A percentile compares a stretch with the other conserved stretches of the same genome.
These are phyloP conservation scores for Loripinus fragilis DNA, from an alignment of 2,888 invertebrate genomes.

Conservation along the genomic window DNA sequence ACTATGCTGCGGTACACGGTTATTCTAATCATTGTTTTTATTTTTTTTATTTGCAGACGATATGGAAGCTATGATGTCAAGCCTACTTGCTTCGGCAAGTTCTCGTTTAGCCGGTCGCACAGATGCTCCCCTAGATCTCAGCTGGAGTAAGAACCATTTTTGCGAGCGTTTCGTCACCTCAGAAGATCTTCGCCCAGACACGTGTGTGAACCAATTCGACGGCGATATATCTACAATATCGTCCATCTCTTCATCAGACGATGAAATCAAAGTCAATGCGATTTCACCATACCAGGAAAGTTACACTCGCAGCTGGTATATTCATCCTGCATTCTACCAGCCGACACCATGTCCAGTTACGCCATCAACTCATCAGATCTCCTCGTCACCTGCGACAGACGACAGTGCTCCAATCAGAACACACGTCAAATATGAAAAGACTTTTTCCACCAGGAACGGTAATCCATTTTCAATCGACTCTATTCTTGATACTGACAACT, in stretches of 20 bases:
- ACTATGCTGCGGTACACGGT: too few species aligned
- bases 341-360: not conserved
- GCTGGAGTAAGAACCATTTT: constrained; percentile 25
- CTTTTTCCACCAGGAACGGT: not conserved
- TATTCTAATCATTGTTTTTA: too few species aligned
- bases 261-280: not conserved
- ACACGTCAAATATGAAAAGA: too few species aligned
- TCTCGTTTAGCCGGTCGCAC: not conserved
- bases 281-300: not conserved
- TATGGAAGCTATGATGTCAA: constrained; percentile 50
- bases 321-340: not conserved
- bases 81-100: constrained; percentile 32
- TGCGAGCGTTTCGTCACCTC: constrained; percentile 44
- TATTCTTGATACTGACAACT: constrained; percentile 27
- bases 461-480: constrained; percentile 50
- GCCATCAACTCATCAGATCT: not conserved
- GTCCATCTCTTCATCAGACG: not conserved
- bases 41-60: constrained; percentile 24
- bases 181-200: constrained; percentile 45
- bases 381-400: not conserved
- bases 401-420: constrained; percentile 13
- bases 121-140: constrained; percentile 33
- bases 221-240: not conserved
- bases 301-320: not conserved
- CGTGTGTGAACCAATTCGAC: not conserved